phyloP scores from a whole-genome alignment of 2,797 vertebrate genomes.

The Protonibea diacanthus region DNA sequence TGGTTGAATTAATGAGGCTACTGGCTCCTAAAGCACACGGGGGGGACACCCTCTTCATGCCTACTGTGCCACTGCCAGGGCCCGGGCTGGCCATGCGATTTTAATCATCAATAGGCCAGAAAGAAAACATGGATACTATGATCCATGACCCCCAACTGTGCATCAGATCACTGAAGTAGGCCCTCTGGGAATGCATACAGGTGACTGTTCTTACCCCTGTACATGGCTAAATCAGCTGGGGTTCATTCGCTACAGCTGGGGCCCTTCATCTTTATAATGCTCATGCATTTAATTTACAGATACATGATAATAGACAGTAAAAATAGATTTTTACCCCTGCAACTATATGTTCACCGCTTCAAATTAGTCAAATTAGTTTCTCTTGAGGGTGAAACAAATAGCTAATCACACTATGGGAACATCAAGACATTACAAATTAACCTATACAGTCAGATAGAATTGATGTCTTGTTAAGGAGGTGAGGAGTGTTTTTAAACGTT shows the following conservation, averaged over 20 bases:
- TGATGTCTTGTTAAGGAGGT: slow-evolving; percentile 2
- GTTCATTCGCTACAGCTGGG: slow-evolving; percentile 48
- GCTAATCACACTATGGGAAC: neutral
- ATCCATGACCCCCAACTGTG: slow-evolving; percentile 62
- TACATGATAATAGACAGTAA: neutral
- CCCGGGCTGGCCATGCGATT: slow-evolving; percentile 28
- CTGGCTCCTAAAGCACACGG: slow-evolving; percentile 53
- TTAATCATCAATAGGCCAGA: slow-evolving; percentile 50
- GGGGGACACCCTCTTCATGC: slow-evolving; percentile 25
- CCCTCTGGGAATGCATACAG: slow-evolving; percentile 47
- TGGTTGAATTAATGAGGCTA: slow-evolving; percentile 77
- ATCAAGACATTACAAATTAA: neutral
- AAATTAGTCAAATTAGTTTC: neutral
- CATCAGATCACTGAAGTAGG: slow-evolving; percentile 59
- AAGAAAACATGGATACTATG: slow-evolving; percentile 59
- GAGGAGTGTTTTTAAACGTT: neutral
- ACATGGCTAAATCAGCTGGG: slow-evolving; percentile 28
- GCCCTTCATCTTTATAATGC: slow-evolving; percentile 13
- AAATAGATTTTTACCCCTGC: neutral
- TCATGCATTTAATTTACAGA: slow-evolving; percentile 14
- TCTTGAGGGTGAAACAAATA: neutral
- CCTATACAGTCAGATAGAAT: slow-evolving; percentile 11
- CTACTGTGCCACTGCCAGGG: slow-evolving; percentile 39
- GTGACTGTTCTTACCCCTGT: slow-evolving; percentile 38
- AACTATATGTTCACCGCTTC: neutral